Percentiles rank a stretch among this genome's conserved stretches.
Evolutionary conservation across 64 coral and sea anemone genomes (phyloP).

Genomic region (Dendronephthya gigantea): DNA sequence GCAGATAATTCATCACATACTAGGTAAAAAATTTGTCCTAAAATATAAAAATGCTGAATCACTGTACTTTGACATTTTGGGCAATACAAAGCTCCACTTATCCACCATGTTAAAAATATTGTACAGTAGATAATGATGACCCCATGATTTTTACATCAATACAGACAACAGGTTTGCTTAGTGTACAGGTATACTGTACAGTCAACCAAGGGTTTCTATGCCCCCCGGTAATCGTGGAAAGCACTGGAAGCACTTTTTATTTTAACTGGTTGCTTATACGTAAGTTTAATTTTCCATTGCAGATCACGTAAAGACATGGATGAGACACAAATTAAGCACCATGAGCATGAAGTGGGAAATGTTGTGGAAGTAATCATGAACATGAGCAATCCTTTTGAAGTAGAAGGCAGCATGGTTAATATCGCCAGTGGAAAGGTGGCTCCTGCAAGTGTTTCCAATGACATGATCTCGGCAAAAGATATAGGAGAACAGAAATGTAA

Average conservation of each 20-base stretch:
- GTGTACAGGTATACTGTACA: not conserved
- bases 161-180: no score
- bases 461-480: slow-evolving; percentile 15
- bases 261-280: not conserved
- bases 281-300: not conserved
- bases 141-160: not conserved
- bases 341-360: slow-evolving; percentile 8
- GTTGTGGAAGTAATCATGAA: not conserved
- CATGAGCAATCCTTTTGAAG: slow-evolving; percentile 18
- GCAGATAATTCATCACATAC: not conserved
- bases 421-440: slow-evolving; percentile 3
- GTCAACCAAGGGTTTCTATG: not conserved
- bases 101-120: not conserved
- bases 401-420: slow-evolving; percentile 12
- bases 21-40: not conserved
- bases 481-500: slow-evolving; percentile 18
- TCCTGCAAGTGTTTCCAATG: slow-evolving; percentile 6
- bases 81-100: not conserved
- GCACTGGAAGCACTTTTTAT: not conserved
- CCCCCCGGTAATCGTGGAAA: not conserved
- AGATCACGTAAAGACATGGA: slow-evolving; percentile 18
- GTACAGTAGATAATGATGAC: not conserved
- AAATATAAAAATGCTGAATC: not conserved
- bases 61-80: not conserved
- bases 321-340: slow-evolving; percentile 4